Conservation (phyloP, 2,888 invertebrate genomes). For the Stenchaetothrips biformis region DNA sequence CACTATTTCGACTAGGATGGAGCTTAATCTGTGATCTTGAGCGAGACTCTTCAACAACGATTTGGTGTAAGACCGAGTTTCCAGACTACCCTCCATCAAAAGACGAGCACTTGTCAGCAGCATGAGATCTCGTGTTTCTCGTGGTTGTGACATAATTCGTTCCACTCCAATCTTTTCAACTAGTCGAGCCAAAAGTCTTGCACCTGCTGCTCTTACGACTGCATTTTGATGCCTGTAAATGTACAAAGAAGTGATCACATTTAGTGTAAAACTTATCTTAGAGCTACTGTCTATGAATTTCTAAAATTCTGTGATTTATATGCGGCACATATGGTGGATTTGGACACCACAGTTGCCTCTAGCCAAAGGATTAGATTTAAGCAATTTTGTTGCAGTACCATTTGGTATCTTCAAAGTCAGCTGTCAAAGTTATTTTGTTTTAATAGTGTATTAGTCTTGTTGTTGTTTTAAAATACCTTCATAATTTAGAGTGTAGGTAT, state of each 20-base stretch:
- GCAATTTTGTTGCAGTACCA: too few species aligned
- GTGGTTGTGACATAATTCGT: conserved; percentile 63
- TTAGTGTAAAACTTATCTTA: background rate
- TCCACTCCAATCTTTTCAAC: conserved; percentile 67
- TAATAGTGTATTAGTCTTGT: too few species aligned
- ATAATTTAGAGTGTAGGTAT: background rate
- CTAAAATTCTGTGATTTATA: background rate
- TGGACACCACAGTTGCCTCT: background rate
- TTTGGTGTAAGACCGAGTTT: conserved; percentile 59
- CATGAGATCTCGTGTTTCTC: conserved; percentile 74
- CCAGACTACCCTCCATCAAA: conserved; percentile 78
- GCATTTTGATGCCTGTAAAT: conserved; percentile 71
- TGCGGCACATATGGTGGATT: background rate
- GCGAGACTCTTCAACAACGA: background rate
- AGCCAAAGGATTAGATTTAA: conserved; percentile 19
- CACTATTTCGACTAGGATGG: conserved; percentile 16
- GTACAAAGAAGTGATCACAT: background rate
- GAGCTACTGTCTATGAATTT: background rate
- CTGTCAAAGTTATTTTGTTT: too few species aligned
- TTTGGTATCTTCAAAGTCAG: too few species aligned
- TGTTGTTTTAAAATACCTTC: too few species aligned
- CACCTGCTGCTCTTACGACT: conserved; percentile 77
- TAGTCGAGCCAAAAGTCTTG: conserved; percentile 67
- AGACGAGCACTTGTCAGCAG: conserved; percentile 76
- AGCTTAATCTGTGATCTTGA: conserved; percentile 12